Evolutionary conservation across 2,797 vertebrate genomes (phyloP).

Genomic region (Lutjanus argentimaculatus): DNA sequence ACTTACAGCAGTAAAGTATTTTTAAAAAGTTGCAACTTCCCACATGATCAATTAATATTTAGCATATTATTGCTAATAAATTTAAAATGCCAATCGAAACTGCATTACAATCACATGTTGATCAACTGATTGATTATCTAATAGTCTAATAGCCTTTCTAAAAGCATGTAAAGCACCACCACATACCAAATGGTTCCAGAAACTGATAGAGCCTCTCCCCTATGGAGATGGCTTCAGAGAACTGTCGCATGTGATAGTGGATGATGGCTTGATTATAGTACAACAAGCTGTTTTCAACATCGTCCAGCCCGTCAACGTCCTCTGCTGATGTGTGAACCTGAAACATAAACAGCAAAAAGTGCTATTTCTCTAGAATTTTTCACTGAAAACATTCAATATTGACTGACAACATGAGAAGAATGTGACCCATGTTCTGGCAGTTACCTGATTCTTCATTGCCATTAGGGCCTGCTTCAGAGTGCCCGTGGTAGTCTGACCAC

Average conservation of each 20-base stretch:
- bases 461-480: conserved; percentile 92
- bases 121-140: neutral
- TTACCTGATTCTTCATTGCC: conserved; percentile 96
- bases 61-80: neutral
- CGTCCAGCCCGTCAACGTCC: conserved; percentile 96
- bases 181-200: conserved; percentile 97
- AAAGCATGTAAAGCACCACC: conserved; percentile 26
- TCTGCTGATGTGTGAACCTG: conserved; percentile 95
- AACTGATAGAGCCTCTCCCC: conserved; percentile 98
- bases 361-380: neutral
- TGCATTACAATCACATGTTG: neutral
- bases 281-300: conserved; percentile 96
- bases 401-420: neutral
- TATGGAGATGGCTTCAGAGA: conserved; percentile 94
- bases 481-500: conserved; percentile 93
- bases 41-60: neutral
- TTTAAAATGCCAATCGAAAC: neutral
- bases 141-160: no score
- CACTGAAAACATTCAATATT: neutral
- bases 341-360: neutral
- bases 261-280: conserved; percentile 98
- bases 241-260: conserved; percentile 95
- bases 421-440: neutral
- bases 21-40: no score
- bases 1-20: no score